These are phyloP conservation scores for Echinometra lucunter DNA, from an alignment of 53 echinoderm and acorn worm genomes.

Conservation along the genomic window DNA sequence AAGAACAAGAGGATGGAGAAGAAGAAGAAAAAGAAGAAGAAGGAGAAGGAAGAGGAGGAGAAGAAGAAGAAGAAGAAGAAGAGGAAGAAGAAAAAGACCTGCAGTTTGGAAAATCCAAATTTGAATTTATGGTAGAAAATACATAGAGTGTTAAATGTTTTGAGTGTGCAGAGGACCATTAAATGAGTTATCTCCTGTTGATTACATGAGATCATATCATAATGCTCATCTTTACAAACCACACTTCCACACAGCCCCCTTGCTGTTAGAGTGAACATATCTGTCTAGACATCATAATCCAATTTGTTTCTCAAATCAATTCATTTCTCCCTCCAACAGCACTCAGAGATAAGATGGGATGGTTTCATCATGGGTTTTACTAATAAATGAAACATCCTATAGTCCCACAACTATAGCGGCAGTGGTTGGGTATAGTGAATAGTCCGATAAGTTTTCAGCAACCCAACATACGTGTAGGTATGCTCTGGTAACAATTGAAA, in stretches of 20 bases:
- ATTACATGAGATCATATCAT: constrained; percentile 16
- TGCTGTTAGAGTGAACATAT: not conserved
- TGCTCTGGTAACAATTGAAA: too few species aligned
- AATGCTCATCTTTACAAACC: constrained; percentile 1
- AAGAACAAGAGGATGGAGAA: not conserved
- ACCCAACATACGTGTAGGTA: too few species aligned
- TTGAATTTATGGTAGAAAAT: too few species aligned
- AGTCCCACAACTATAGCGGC: too few species aligned
- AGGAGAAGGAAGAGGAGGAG: not conserved
- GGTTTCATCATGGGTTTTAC: not conserved
- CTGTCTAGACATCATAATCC: constrained; percentile 25
- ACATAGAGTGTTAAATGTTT: not conserved
- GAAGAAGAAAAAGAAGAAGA: not conserved
- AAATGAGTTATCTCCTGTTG: constrained; percentile 15
- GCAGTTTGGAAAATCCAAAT: too few species aligned
- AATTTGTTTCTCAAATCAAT: not conserved
- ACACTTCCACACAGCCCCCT: constrained; percentile 2
- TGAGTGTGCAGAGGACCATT: not conserved
- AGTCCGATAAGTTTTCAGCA: too few species aligned
- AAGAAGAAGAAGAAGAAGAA: not conserved
- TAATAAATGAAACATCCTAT: too few species aligned
- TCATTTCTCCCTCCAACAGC: not conserved
- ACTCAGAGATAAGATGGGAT: not conserved
- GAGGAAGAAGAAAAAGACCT: not conserved
- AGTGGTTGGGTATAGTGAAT: too few species aligned